A percentile compares a stretch with the other conserved stretches of the same genome.
Evolutionary conservation across 37 sponge, comb jelly and placozoan species (phyloP).

Genomic region (Aplysina aerophoba): DNA sequence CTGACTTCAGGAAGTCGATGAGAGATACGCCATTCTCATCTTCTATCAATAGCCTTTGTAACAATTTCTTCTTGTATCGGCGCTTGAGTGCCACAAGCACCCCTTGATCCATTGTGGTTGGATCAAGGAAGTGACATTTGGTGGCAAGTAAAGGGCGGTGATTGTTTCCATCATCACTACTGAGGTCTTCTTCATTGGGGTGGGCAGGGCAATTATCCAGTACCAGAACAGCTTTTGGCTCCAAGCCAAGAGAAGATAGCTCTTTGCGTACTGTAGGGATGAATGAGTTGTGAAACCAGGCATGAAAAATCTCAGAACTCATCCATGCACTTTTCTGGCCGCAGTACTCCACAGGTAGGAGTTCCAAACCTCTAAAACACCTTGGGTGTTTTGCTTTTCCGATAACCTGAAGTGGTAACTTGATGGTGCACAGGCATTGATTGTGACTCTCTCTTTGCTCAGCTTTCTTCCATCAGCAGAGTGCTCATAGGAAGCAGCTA

Average conservation of each 20-base stretch:
- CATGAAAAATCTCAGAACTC: constrained; percentile 5
- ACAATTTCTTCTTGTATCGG: not conserved
- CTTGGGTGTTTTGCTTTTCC: no score
- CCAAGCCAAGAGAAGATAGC: constrained; percentile 1
- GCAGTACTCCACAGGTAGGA: constrained; percentile 14
- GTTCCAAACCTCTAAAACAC: not conserved
- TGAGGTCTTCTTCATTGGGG: constrained; percentile 28
- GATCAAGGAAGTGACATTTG: constrained; percentile 50
- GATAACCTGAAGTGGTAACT: constrained; percentile 34
- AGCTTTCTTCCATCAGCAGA: constrained; percentile 38
- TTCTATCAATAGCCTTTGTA: constrained; percentile 35
- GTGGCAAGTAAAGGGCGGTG: constrained; percentile 20
- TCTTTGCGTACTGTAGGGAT: constrained; percentile 7
- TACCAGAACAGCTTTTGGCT: constrained; percentile 26
- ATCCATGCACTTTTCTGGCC: constrained; percentile 40
- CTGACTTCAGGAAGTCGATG: constrained; percentile 53
- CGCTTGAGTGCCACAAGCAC: constrained; percentile 31
- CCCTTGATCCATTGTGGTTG: constrained; percentile 56
- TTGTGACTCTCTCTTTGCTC: constrained; percentile 38
- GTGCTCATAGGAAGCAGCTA: no score
- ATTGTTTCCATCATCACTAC: constrained; percentile 13
- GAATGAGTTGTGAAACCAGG: constrained; percentile 42
- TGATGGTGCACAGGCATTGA: constrained; percentile 41
- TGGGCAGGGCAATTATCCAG: constrained; percentile 37
- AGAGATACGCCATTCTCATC: constrained; percentile 55